phyloP scores from a whole-genome alignment of 2,797 vertebrate species.

The Catharus ustulatus region DNA sequence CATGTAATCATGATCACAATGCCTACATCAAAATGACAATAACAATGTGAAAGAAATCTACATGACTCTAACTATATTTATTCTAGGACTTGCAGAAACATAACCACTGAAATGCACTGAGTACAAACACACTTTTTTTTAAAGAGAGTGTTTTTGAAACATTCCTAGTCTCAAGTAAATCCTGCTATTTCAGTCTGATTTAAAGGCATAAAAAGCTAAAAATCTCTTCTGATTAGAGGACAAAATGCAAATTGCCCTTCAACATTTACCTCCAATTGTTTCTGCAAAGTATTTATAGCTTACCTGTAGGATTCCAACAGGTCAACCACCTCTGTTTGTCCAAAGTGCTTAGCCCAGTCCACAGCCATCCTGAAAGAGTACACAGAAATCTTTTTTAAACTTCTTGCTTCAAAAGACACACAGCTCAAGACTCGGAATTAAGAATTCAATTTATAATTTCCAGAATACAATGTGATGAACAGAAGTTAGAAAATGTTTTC shows the following conservation, averaged over 20 bases:
- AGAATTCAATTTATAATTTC: not conserved
- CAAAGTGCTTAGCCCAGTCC: constrained; percentile 91
- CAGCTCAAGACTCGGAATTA: not conserved
- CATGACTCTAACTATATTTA: not conserved
- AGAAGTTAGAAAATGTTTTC: not conserved
- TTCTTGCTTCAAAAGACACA: not conserved
- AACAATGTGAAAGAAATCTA: not conserved
- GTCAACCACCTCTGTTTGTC: constrained; percentile 87
- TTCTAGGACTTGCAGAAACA: not conserved
- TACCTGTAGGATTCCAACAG: constrained; percentile 90
- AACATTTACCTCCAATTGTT: not conserved
- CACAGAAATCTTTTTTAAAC: not conserved
- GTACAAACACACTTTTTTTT: accelerated
- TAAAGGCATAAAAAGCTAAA: not conserved
- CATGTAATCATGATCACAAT: not conserved
- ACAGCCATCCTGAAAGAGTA: constrained; percentile 85
- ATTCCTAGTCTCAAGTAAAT: not conserved
- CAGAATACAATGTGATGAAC: not conserved
- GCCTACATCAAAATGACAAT: not conserved
- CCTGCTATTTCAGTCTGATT: not conserved
- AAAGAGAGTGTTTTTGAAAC: not conserved
- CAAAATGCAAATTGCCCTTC: not conserved
- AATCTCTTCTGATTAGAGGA: not conserved
- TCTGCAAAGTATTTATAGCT: constrained; percentile 7
- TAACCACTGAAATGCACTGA: not conserved